Conservation (phyloP, 1,140 invertebrate species). For the Saccostrea glomerata region DNA sequence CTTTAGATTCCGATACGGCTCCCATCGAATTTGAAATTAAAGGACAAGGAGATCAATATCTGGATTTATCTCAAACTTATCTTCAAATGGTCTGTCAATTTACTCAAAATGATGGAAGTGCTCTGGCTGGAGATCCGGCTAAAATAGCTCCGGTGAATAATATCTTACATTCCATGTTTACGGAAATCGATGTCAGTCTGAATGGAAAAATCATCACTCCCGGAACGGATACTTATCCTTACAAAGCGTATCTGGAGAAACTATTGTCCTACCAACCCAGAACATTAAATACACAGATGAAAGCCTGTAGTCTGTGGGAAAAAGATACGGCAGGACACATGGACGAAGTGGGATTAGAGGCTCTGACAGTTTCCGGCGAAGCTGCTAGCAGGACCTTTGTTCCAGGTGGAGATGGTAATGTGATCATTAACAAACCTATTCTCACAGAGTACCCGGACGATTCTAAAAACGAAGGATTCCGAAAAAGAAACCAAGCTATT, state of each 20-base stretch:
- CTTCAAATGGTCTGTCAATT: background rate
- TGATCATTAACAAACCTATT: background rate
- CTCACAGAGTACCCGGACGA: background rate
- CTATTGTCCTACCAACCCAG: background rate
- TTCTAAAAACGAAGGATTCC: background rate
- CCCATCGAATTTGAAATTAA: background rate
- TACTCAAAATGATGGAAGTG: background rate
- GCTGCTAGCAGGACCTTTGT: background rate
- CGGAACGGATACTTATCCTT: constrained; percentile 34
- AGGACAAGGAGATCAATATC: background rate
- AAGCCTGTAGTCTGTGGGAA: background rate
- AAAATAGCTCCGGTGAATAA: background rate
- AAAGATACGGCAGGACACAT: constrained; percentile 16
- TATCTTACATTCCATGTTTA: background rate
- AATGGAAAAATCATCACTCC: constrained; percentile 16
- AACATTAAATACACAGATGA: background rate
- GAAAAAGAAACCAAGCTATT: background rate
- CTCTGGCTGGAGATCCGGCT: background rate
- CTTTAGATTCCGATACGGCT: background rate
- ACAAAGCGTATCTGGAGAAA: constrained; percentile 28
- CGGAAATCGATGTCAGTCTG: background rate
- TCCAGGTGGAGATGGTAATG: background rate
- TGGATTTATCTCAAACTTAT: constrained; percentile 11
- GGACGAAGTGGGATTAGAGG: background rate
- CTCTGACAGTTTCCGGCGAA: background rate